Evolutionary conservation across 1,140 invertebrate genomes (phyloP).

Genomic region (Pogonomyrmex californicus): DNA sequence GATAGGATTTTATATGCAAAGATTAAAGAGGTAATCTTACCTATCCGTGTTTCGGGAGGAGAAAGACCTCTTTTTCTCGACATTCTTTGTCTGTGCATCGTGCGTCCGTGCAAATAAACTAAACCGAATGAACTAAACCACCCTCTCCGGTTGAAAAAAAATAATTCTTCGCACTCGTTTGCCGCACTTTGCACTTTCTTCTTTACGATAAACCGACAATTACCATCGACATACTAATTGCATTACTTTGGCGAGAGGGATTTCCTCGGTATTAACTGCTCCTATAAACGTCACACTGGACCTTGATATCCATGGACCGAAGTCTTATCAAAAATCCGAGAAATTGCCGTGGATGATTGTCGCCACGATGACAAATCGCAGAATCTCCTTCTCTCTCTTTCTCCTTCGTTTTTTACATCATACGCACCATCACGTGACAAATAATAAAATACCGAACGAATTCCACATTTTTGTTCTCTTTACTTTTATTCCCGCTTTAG

Average conservation of each 20-base stretch:
- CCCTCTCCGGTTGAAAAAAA: constrained; percentile 4
- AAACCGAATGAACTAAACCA: constrained; percentile 37
- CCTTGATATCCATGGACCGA: not conserved
- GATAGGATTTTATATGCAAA: not conserved
- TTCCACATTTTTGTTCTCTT: constrained; percentile 18
- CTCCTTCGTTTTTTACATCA: not conserved
- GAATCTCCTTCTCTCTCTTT: not conserved
- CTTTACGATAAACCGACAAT: constrained; percentile 27
- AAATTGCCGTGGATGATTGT: not conserved
- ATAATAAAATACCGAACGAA: not conserved
- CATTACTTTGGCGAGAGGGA: constrained; percentile 2
- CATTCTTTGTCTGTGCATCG: constrained; percentile 67
- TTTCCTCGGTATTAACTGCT: not conserved
- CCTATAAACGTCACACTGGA: not conserved
- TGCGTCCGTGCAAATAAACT: not conserved
- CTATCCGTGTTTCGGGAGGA: constrained; percentile 70
- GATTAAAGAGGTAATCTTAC: constrained; percentile 54
- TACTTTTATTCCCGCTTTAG: not conserved
- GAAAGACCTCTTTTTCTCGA: constrained; percentile 74
- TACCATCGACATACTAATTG: constrained; percentile 40
- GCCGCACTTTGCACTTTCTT: constrained; percentile 37
- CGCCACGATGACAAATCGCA: not conserved
- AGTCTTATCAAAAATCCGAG: not conserved
- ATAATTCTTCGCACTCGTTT: constrained; percentile 30
- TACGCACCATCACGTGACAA: constrained; percentile 12